phyloP scores from a whole-genome alignment of 1,140 invertebrate genomes.

The Sogatella furcifera region DNA sequence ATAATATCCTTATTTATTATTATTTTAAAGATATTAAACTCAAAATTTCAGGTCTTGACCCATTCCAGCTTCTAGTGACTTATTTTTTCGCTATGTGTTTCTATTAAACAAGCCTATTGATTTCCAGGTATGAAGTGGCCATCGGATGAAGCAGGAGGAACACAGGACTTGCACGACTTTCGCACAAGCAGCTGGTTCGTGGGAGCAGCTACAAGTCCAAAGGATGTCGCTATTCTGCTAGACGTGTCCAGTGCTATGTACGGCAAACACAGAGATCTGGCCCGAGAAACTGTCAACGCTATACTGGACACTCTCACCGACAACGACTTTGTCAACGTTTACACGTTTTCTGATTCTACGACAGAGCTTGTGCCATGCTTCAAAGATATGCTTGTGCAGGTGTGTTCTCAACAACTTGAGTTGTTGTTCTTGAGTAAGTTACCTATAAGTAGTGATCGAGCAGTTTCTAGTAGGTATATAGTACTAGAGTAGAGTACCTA shows the following conservation, averaged over 20 bases:
- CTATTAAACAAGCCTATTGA: too few relatives aligned
- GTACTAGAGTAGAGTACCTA: too few relatives aligned
- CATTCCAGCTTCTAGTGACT: background rate
- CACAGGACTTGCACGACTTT: slow-evolving; percentile 74
- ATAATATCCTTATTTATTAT: too few relatives aligned
- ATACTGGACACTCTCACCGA: slow-evolving; percentile 91
- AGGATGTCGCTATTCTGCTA: slow-evolving; percentile 86
- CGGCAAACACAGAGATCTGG: slow-evolving; percentile 71
- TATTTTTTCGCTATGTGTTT: background rate
- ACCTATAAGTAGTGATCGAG: too few relatives aligned
- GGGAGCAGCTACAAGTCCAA: slow-evolving; percentile 89
- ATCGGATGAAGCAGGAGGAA: slow-evolving; percentile 45
- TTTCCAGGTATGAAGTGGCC: slow-evolving; percentile 59
- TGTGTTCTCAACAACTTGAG: slow-evolving; percentile 30
- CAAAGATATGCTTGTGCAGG: slow-evolving; percentile 73
- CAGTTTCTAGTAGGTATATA: too few relatives aligned
- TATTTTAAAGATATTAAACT: too few relatives aligned
- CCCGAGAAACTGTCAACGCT: slow-evolving; percentile 69
- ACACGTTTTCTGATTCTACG: slow-evolving; percentile 64
- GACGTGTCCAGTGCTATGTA: slow-evolving; percentile 84
- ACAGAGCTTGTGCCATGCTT: slow-evolving; percentile 76
- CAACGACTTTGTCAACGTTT: slow-evolving; percentile 94
- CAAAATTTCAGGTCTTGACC: too few relatives aligned
- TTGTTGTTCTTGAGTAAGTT: too few relatives aligned
- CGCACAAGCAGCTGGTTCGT: slow-evolving; percentile 87